Base-by-base conservation (phyloP, 2,888 invertebrate genomes). In the Archips xylosteana region DNA sequence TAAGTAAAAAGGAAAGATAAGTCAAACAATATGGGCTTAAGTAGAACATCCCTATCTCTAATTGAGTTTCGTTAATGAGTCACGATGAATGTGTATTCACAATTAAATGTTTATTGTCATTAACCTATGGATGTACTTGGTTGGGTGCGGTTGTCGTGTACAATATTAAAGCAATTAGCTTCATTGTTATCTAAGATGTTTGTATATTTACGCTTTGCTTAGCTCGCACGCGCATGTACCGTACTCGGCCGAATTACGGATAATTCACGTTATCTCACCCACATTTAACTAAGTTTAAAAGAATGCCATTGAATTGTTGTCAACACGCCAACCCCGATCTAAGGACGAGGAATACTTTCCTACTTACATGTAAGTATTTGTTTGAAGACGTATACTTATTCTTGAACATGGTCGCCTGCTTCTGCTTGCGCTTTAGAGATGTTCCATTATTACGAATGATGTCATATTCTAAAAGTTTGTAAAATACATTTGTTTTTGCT, bases 171-270 rank as follows among this genome's bases (percentile, higher is more conserved):
- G 76, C 75, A 78, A 78, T 82, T 79, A 77, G 75, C 68, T 75
- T 75, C 71, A 76, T 77, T 75, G 77, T 75, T 70, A 70, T 66
- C 36, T 51, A 59, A 62, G 64, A 32, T 59, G 54, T 73, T 64
- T 76, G 57, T 65, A 77, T 79, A 78, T 76, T 77, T 47, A 63
- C 57, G 73, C 36, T 57, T 64, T 42, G 69, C 59, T 51, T 64
- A 51, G 63, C 65, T 75, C 77, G 78, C 82, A 80, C 82, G 82
- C 80, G 79, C 78, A 64, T 75, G 82, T 89, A 92, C 92, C 92
- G 92, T 92, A 86, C 77, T 79, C 80, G 89, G 82, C 89, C 91
- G 89, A 92, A 92, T 92, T 92, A 90, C 89, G 77, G 70, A 78
- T 80, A 80, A 81, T 89, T 90, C 87, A 84, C 89, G 90, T 89